Evolutionary conservation across 2,113 vertebrate species (phyloP), one percentile per base, ranked within the genome.

Genomic region (Dromas ardeola): DNA sequence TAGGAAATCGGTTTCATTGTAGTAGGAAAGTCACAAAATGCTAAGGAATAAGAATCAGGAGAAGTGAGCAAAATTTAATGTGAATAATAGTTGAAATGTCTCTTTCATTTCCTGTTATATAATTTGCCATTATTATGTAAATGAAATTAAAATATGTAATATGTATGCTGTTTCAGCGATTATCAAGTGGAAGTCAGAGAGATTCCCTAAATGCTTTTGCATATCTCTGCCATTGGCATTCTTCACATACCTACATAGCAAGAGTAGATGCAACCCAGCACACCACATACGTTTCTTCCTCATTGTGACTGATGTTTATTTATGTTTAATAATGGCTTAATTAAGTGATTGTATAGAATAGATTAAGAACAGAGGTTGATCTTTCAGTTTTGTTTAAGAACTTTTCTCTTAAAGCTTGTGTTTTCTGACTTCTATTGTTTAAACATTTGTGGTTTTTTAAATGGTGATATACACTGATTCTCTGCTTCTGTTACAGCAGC

Each of bases 301-400:
- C 0, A 0, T 87, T 95, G 52, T 43, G 43, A 59, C 2, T 91
- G 9, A 34, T 83, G 36, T 63, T 89, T 77, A 19, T 87, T 95
- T 96, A 83, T 34, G 2, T 76, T 94, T 84, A 76, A 32, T 52
- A 88, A 63, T 30, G 34, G 23, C 42, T 76, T 93, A 62, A 78
- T 84, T 69, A 83, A 95, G 32, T 40, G 34, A 43, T 47, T 82
- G 14, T 42, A 11, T 85, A 20, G 30, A 59, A 45, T 8, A 66
- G 22, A 70, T 73, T 84, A 84, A 52, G 40, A 80, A 62, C 52
- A n/a, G 36, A 62, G 38, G 18, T 56, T 52, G 50, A 59, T 72
- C 81, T 91, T 91, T 79, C n/a, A 67, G 32, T 53, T 92, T 70
- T 84, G 27, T 84, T 93, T 76, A 86, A 84, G 61, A 67, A 47